These are phyloP conservation scores for Metellina segmentata DNA, from an alignment of 2,888 invertebrate species.

Conservation along the genomic window DNA sequence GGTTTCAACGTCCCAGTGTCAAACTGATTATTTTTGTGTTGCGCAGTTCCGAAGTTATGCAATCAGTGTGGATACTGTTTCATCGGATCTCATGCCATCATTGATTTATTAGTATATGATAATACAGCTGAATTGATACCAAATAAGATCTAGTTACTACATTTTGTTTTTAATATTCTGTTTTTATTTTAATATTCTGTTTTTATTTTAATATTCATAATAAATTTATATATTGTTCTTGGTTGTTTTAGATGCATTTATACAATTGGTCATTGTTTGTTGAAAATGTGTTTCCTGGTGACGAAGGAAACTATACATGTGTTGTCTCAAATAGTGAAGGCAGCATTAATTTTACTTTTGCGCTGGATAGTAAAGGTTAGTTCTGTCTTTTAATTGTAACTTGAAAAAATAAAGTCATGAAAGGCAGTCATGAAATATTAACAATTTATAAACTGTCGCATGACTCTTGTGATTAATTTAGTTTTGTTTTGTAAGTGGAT, in stretches of 20 bases:
- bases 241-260: slow-evolving; percentile 15
- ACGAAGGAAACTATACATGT: slow-evolving; percentile 94
- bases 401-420: too few species aligned
- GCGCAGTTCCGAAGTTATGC: too few species aligned
- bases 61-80: too few species aligned
- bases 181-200: not conserved
- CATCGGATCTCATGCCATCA: too few species aligned
- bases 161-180: not conserved
- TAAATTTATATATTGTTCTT: not conserved
- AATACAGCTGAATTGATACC: too few species aligned
- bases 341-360: slow-evolving; percentile 84
- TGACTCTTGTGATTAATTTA: not conserved
- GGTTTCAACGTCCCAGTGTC: too few species aligned
- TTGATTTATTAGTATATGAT: too few species aligned
- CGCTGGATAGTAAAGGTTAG: slow-evolving; percentile 80
- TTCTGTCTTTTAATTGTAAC: slow-evolving; percentile 36
- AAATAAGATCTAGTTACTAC: not conserved
- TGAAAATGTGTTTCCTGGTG: slow-evolving; percentile 90
- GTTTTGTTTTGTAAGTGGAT: too few species aligned
- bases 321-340: slow-evolving; percentile 90
- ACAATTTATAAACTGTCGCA: not conserved
- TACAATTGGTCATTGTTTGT: slow-evolving; percentile 81
- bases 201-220: too few species aligned
- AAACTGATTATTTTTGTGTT: too few species aligned
- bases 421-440: not conserved